These are phyloP conservation scores for Verasper variegatus DNA, from an alignment of 2,113 vertebrate species.

Conservation along the genomic window DNA sequence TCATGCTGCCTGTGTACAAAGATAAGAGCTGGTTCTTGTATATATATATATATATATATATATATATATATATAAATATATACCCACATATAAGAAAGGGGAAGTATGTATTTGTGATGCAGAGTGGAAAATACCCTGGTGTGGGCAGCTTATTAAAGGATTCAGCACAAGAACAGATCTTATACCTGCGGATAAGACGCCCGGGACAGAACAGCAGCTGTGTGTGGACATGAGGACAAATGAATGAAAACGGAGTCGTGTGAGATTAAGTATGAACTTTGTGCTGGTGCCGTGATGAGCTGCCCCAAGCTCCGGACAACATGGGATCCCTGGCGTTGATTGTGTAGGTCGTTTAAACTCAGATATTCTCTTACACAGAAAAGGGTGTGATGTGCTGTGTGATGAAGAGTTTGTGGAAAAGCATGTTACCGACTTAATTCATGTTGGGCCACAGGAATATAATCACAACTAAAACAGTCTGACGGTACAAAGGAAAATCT, in stretches of 20 bases:
- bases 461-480: not conserved
- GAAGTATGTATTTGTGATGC: not conserved
- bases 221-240: not conserved
- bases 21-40: constrained; percentile 30
- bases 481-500: not conserved
- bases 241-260: not conserved
- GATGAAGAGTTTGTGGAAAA: not conserved
- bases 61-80: not conserved
- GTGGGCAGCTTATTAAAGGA: constrained; percentile 9
- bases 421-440: not conserved
- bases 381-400: too few relatives aligned
- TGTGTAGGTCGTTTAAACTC: not conserved
- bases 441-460: not conserved
- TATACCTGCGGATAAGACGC: not conserved
- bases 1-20: constrained; percentile 21
- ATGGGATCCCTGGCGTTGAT: not conserved
- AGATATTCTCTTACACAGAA: not conserved
- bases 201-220: constrained; percentile 21
- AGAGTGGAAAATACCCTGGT: not conserved
- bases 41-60: not conserved
- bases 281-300: too few relatives aligned
- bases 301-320: not conserved
- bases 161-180: not conserved
- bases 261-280: not conserved
- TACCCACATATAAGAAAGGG: not conserved